phyloP scores from a whole-genome alignment of 2,888 invertebrate species.

The Gisinianus flammeolus region DNA sequence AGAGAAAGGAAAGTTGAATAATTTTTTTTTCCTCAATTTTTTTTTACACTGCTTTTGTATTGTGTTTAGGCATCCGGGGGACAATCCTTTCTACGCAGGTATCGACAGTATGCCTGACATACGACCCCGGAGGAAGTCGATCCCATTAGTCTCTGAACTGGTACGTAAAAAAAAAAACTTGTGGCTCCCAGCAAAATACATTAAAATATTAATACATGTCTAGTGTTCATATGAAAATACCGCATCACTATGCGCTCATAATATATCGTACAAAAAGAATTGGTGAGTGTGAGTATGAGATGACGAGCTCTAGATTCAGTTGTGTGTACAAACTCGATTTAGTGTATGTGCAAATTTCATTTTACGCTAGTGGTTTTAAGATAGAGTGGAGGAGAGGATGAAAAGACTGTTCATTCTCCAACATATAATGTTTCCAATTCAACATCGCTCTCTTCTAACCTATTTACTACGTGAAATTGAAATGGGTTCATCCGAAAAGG shows the following conservation, averaged over 20 bases:
- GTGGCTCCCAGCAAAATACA: neutral
- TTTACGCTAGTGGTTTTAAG: neutral
- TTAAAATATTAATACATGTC: neutral
- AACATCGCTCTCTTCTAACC: neutral
- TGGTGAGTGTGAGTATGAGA: no score
- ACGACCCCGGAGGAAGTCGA: conserved; percentile 90
- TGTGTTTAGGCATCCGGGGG: conserved; percentile 81
- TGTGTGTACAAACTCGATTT: neutral
- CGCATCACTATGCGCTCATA: neutral
- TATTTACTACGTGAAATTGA: neutral
- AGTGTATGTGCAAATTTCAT: neutral
- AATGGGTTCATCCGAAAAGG: neutral
- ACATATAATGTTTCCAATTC: neutral
- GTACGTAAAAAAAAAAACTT: conserved; percentile 71
- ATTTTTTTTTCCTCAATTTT: neutral
- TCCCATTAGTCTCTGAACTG: conserved; percentile 97
- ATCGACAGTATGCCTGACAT: conserved; percentile 99
- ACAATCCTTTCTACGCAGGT: conserved; percentile 99
- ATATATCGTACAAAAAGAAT: no score
- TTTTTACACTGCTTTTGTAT: conserved; percentile 13
- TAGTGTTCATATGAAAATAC: neutral
- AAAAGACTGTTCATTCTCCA: neutral
- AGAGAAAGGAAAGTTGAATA: conserved; percentile 7
- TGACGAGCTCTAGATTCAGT: no score
- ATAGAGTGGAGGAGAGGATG: neutral